These are phyloP conservation scores for zebrafish (Danio rerio) DNA, from an alignment of 2,113 vertebrate species.

Conservation along the genomic window GRCz12tu NC_133197.1:36080001-36080500, in stretches of 20 bases:
- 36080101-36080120: no score
- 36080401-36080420: slow-evolving; percentile 15
- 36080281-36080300: not conserved
- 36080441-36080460: slow-evolving; percentile 17
- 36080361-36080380: not conserved
- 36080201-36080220: not conserved
- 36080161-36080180: no score
- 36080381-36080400: not conserved
- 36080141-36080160: no score
- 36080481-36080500: slow-evolving; percentile 42
- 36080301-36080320: not conserved
- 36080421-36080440: not conserved
- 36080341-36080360: not conserved
- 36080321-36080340: not conserved
- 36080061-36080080: no score
- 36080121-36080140: no score
- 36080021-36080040: no score
- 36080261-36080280: not conserved
- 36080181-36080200: not conserved
- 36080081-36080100: no score
- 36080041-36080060: no score
- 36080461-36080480: slow-evolving; percentile 29
- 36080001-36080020: no score
- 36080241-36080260: no score
- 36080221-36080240: not conserved